Evolutionary conservation across 2,888 invertebrate species (phyloP), one percentile per base, ranked within the genome.

Genomic region (Patella caerulea): DNA sequence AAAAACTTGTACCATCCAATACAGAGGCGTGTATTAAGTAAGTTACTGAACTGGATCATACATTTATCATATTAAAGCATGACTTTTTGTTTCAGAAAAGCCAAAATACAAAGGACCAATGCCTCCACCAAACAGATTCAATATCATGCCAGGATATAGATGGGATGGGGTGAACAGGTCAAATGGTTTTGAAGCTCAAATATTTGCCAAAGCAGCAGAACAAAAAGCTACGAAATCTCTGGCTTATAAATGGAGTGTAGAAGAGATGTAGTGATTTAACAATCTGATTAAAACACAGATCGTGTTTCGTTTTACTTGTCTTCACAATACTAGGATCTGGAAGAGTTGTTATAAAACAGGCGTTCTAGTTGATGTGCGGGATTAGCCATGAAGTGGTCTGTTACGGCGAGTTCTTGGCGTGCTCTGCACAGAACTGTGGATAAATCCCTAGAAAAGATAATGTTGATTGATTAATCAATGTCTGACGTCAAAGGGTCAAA

Each of bases 131-230:
- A 99, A 99, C 93, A 94, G 99, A 1, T 99, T 95, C 92, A 95
- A 95, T 79, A 96, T 99, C 76, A 93, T 94, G 12, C 99, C 99
- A 0, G 99, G 99, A 0, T 96, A 97, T 92, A 94, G 98, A 17
- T 99, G 99, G 99, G 99, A 99, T 91, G 99, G 99, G 0, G 98
- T 99, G 0, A 97, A 99, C 92, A 93, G 99, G 34, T 98, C 98
- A 7, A 99, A 96, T 92, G 99, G 98, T 0, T 99, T 97, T 91
- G 99, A 99, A 91, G 95, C 95, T 87, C 95, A 96, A 87, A 95
- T 95, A 94, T 96, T 98, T 80, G 81, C 87, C 34, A 88, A 88
- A 69, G 80, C 85, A n/a, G 84, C 88, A 0, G 88, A 89, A 59
- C 88, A 84, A 76, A 94, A 94, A 83, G 97, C 98, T 0, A 91